phyloP scores from a whole-genome alignment of 2,113 vertebrate genomes.

The Rhinopithecus roxellana region DNA sequence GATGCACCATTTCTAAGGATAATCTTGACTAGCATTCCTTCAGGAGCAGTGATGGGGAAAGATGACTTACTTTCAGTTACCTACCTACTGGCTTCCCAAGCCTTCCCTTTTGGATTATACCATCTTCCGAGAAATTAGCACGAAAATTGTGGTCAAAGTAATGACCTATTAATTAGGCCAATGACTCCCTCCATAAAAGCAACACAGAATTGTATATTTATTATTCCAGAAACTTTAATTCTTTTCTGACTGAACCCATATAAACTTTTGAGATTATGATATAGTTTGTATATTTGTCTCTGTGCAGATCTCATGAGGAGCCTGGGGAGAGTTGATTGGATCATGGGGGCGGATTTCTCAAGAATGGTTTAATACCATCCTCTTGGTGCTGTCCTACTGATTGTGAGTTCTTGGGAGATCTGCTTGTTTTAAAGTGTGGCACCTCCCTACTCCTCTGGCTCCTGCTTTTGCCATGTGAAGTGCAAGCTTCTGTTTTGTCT shows the following conservation, averaged over 20 bases:
- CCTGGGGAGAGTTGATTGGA: too few relatives aligned
- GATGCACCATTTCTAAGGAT: neutral
- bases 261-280: neutral
- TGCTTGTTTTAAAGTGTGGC: too few relatives aligned
- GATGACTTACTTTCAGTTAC: neutral
- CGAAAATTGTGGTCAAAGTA: neutral
- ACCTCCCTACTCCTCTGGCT: too few relatives aligned
- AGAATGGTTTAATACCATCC: too few relatives aligned
- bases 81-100: neutral
- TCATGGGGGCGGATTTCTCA: too few relatives aligned
- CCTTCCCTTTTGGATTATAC: neutral
- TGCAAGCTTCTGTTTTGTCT: too few relatives aligned
- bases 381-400: too few relatives aligned
- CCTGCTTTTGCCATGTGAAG: too few relatives aligned
- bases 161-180: neutral
- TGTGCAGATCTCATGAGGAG: too few relatives aligned
- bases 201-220: neutral
- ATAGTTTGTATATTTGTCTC: too few relatives aligned
- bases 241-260: neutral
- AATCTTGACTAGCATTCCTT: neutral
- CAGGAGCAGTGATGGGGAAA: neutral
- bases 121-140: neutral
- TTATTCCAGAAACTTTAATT: conserved; percentile 28
- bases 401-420: too few relatives aligned
- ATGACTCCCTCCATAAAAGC: neutral